Evolutionary conservation across 2,888 invertebrate species (phyloP).

Genomic region (Priocnemis perturbator): DNA sequence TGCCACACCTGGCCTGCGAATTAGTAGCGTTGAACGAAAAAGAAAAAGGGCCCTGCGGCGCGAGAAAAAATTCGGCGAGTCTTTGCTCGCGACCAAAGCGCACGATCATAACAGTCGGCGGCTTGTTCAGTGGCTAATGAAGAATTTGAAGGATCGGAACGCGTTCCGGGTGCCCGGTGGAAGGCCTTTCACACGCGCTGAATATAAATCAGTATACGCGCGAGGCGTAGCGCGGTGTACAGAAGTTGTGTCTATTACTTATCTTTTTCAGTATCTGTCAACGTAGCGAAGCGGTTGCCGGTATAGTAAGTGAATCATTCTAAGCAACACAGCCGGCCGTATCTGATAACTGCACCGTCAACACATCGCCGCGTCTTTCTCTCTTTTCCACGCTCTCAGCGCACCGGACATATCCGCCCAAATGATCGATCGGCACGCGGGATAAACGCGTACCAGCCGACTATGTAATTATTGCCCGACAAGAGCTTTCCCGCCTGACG

Average conservation of each 20-base stretch:
- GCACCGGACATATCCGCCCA: too few species aligned
- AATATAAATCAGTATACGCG: slow-evolving; percentile 41
- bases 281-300: slow-evolving; percentile 3
- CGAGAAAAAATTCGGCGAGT: slow-evolving; percentile 23
- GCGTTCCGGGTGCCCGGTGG: slow-evolving; percentile 7
- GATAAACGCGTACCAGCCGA: too few species aligned
- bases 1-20: too few species aligned
- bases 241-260: slow-evolving; percentile 29
- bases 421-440: too few species aligned
- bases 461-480: too few species aligned
- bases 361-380: too few species aligned
- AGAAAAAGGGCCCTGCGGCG: slow-evolving; percentile 12
- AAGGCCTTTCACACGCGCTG: slow-evolving; percentile 43
- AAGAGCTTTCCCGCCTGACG: too few species aligned
- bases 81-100: slow-evolving; percentile 5
- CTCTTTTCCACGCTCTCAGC: too few species aligned
- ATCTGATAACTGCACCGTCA: neutral
- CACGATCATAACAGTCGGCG: neutral
- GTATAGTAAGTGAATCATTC: slow-evolving; percentile 5
- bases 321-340: neutral
- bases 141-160: slow-evolving; percentile 36
- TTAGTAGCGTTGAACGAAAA: too few species aligned
- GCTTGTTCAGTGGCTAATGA: slow-evolving; percentile 11
- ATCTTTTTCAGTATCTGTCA: slow-evolving; percentile 23
- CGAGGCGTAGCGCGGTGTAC: slow-evolving; percentile 38